Base-by-base conservation (phyloP, 2,113 vertebrate genomes). In the Acanthisitta chloris region DNA sequence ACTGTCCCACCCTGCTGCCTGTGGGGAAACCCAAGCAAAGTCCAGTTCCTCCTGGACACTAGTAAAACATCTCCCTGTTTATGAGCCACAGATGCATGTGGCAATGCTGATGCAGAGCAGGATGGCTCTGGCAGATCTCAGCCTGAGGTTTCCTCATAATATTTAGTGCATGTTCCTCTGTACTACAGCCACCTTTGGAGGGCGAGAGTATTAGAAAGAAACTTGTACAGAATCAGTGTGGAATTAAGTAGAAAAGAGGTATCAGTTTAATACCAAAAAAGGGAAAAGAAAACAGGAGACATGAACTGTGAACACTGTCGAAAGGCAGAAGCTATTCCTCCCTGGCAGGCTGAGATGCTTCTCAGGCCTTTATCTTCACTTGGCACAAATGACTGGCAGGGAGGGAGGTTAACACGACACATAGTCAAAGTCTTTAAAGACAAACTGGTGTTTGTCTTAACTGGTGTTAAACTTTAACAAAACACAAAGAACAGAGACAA, bases 41-140 rank as follows among this genome's bases (percentile, higher is more conserved):
- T 12, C 76, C 54, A 19, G 36, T 3, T 86, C 57, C 46, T 64
- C 57, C 65, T 26, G 29, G 15, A 43, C 3, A 0, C 29, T 5
- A 5, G 46, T 33, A 21, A 16, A 77, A 58, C 46, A 81, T 23
- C 24, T 62, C 67, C 55, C 18, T 14, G 7, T 23, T 65, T 7
- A 33, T 45, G 23, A 82, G 64, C 62, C 71, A 28, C 2, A 2
- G 34, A 57, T 4, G 15, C 29, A 33, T 0, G 0, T 12, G 31
- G 73, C 38, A 72, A 29, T 0, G 4, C 36, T 73, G 58, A 20
- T 8, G 26, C 45, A 43, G 65, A 55, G 40, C 0, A 0, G 45
- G 54, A 20, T 12, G 55, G 13, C 36, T 54, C 21, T 17, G 45
- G 36, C 13, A 76, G 55, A 65, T 43, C 70, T 82, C 18, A 57